A percentile compares a stretch with the other conserved stretches of the same genome.
Evolutionary conservation across 2,888 invertebrate genomes (phyloP).

Genomic region (Lampropteryx suffumata): DNA sequence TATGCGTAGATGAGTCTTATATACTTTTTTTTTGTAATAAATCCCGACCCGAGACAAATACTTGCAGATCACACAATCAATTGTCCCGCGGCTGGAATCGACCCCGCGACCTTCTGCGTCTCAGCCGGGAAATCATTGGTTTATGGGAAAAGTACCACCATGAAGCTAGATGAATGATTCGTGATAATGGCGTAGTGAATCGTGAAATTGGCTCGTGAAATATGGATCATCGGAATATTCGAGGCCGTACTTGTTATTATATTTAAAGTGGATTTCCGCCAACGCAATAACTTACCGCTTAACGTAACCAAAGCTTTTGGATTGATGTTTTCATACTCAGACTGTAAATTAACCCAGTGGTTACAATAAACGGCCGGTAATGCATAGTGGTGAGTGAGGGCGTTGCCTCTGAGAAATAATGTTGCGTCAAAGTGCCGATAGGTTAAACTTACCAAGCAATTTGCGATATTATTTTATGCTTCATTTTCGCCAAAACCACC

Average conservation of each 20-base stretch:
- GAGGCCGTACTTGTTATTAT: slow-evolving; percentile 17
- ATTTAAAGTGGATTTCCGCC: neutral
- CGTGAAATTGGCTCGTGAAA: slow-evolving; percentile 51
- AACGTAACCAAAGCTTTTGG: too few relatives aligned
- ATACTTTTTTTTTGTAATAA: too few relatives aligned
- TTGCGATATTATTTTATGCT: slow-evolving; percentile 23
- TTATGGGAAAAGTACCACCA: slow-evolving; percentile 3
- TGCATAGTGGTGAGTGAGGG: slow-evolving; percentile 8
- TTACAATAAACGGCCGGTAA: neutral
- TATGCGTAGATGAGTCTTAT: too few relatives aligned
- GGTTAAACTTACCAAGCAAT: slow-evolving; percentile 25
- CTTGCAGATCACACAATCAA: too few relatives aligned
- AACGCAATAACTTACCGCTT: neutral
- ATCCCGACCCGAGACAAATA: too few relatives aligned
- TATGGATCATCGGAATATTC: slow-evolving; percentile 41
- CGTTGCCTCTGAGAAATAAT: slow-evolving; percentile 31
- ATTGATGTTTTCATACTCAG: too few relatives aligned
- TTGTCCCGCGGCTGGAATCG: too few relatives aligned
- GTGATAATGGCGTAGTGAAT: slow-evolving; percentile 36
- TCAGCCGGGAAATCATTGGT: too few relatives aligned
- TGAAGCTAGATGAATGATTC: slow-evolving; percentile 13
- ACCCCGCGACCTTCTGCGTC: too few relatives aligned
- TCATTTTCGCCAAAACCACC: slow-evolving; percentile 13
- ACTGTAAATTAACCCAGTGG: neutral
- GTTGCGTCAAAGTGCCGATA: slow-evolving; percentile 28